Base-by-base conservation (phyloP, 2,113 vertebrate species). In the Eonycteris spelaea region DNA sequence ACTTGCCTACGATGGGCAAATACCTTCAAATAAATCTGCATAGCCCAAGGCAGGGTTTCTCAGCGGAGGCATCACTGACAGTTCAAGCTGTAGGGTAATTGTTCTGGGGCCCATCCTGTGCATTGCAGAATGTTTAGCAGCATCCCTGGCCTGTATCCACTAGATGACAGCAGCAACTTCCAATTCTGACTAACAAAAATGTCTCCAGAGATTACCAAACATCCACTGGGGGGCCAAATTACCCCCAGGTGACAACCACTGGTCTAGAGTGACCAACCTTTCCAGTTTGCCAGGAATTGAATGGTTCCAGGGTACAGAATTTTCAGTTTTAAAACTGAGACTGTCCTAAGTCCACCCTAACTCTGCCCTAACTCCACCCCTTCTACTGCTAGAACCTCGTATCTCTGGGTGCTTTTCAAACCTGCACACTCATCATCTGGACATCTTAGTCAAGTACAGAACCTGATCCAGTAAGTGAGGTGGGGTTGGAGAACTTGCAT, bases 101-200 rank as follows among this genome's bases (percentile, higher is more conserved):
- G 30, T 12, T 30, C 1, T 38, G 53, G 10, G 7, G 1, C 2
- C 59, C 19, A 2, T 33, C 2, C 28, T 53, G 68, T 8, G 40
- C 1, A 1, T 26, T 38, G 19, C 11, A 59, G 0, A 51, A 51
- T 35, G 26, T 38, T 83, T 22, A 28, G 11, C 40, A 38, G 45
- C 35, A 63, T 21, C 45, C 55, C 35, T 86, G 57, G 33, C 15
- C n/a, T 40, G 85, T 61, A 10, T 48, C 30, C 19, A 59, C 16
- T 45, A 51, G 55, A 51, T 45, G 3, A n/a, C 59, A 53, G 38
- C 8, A 89, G 35, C 68, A 53, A 53, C 22, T 4, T 38, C 35
- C n/a, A n/a, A 53, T 4, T 7, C 48, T 33, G 26, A 73, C 40
- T 84, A 40, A 15, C 68, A 10, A 30, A 82, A 57, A 38, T 33